Percentiles rank a stretch among this genome's conserved stretches.
Evolutionary conservation across 2,888 invertebrate species (phyloP).

Genomic region (Celastrina argiolus): DNA sequence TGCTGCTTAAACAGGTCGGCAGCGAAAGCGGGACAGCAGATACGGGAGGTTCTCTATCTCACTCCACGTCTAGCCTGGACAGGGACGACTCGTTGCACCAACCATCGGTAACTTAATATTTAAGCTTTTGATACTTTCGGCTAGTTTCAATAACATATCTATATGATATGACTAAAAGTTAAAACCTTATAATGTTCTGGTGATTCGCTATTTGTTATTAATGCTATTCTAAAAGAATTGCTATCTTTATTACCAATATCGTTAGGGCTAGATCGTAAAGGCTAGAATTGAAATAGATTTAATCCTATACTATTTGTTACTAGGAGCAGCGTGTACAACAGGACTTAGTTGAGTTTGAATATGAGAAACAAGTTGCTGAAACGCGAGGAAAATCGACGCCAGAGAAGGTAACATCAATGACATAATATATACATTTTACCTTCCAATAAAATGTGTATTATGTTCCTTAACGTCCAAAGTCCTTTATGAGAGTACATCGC

Average conservation of each 20-base stretch:
- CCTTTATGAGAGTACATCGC: too few species aligned
- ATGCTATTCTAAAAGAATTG: too few species aligned
- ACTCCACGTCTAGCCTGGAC: conserved; percentile 93
- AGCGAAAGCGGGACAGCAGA: conserved; percentile 79
- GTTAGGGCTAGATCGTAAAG: too few species aligned
- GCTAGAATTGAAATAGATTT: not conserved
- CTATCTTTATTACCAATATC: too few species aligned
- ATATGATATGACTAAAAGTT: too few species aligned
- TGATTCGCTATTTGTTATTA: too few species aligned
- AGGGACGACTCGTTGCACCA: conserved; percentile 83
- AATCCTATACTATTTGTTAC: conserved; percentile 28
- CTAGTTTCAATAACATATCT: too few species aligned
- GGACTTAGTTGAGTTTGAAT: conserved; percentile 86
- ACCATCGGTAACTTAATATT: conserved; percentile 66
- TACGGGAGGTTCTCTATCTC: conserved; percentile 82
- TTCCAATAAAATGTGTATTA: too few species aligned
- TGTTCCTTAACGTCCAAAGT: too few species aligned
- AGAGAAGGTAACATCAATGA: conserved; percentile 82
- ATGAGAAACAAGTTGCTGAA: conserved; percentile 81
- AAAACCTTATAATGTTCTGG: too few species aligned
- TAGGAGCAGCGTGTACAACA: conserved; percentile 85
- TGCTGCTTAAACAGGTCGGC: conserved; percentile 64
- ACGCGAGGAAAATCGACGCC: conserved; percentile 89
- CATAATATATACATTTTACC: not conserved
- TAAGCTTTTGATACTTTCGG: not conserved